These are phyloP conservation scores for Emmelina monodactyla DNA, from an alignment of 2,888 invertebrate genomes.

Conservation along the genomic window DNA sequence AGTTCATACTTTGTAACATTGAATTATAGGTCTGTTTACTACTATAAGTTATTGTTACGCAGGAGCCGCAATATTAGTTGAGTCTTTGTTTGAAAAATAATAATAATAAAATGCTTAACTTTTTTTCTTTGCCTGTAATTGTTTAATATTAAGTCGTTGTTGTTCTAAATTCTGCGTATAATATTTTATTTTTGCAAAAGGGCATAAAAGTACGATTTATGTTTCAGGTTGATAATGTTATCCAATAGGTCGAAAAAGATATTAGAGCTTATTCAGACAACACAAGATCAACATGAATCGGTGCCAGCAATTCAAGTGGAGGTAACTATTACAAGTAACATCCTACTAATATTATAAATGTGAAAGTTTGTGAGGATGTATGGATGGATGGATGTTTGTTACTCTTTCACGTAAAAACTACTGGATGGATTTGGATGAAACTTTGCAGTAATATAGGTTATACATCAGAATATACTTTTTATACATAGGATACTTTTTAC, in stretches of 20 bases:
- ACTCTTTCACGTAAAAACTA: too few relatives aligned
- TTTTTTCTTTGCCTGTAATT: slow-evolving; percentile 8
- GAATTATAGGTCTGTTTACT: slow-evolving; percentile 10
- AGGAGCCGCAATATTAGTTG: slow-evolving; percentile 8
- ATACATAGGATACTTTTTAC: too few relatives aligned
- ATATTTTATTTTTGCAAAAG: slow-evolving; percentile 8
- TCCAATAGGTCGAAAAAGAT: slow-evolving; percentile 11
- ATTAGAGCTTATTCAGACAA: slow-evolving; percentile 10
- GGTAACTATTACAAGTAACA: slow-evolving; percentile 3
- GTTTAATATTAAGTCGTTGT: slow-evolving; percentile 10
- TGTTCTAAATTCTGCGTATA: slow-evolving; percentile 9
- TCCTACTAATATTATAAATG: too few relatives aligned
- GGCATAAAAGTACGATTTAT: slow-evolving; percentile 9
- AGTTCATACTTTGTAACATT: slow-evolving; percentile 8
- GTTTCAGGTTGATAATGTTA: slow-evolving; percentile 13
- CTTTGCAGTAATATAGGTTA: too few relatives aligned
- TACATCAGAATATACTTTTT: too few relatives aligned
- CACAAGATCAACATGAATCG: slow-evolving; percentile 6
- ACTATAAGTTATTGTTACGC: slow-evolving; percentile 8
- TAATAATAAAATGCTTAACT: slow-evolving; percentile 3
- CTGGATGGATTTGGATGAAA: too few relatives aligned
- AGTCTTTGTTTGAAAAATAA: slow-evolving; percentile 8
- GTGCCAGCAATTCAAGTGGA: slow-evolving; percentile 11
- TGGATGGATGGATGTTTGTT: too few relatives aligned
- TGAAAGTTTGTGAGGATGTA: too few relatives aligned